Base-by-base conservation (phyloP, 2,888 invertebrate genomes). In the Taenaris catops region DNA sequence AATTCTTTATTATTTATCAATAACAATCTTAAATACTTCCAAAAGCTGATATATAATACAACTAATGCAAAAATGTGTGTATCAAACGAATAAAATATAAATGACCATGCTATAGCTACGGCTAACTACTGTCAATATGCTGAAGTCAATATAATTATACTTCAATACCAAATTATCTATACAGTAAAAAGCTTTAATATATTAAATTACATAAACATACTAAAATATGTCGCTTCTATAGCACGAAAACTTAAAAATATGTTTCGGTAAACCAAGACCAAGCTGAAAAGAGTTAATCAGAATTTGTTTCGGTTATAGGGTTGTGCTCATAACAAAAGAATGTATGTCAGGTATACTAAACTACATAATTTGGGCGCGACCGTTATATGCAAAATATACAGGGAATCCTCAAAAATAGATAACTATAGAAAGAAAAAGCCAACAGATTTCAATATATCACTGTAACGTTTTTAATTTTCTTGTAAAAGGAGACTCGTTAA, bases 271-370 rank as follows among this genome's bases (percentile, higher is more conserved):
- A 83, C 75, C 86, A 87, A 87, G 87, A 87, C 86, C 87, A 87
- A 87, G 87, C 87, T 84, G 84, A 86, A 86, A 84, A 81, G 86
- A 87, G 87, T 86, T 86, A 84, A 81, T 87, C 72, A 86, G 86
- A 86, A 84, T 84, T 74, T 74, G 56, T 69, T 63, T 75, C 63
- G 53, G 56, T 56, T 64, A 72, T 74, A 74, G 72, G 64, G 64
- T 69, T 70, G 81, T 81, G 84, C 83, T 73, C 63, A 58, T 62
- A 67, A 65, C 53, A 70, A 73, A 65, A 70, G 52, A 64, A 63
- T 65, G 61, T 59, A 57, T 62, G 55, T 65, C 55, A 62, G 68
- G 67, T 64, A 57, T 39, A 55, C 75, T 71, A 75, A 58, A 55
- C 79, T 81, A 80, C 62, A 49, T 51, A 55, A 55, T 51, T 32